phyloP scores from a whole-genome alignment of 2,888 invertebrate species.

The Euzophera pinguis region DNA sequence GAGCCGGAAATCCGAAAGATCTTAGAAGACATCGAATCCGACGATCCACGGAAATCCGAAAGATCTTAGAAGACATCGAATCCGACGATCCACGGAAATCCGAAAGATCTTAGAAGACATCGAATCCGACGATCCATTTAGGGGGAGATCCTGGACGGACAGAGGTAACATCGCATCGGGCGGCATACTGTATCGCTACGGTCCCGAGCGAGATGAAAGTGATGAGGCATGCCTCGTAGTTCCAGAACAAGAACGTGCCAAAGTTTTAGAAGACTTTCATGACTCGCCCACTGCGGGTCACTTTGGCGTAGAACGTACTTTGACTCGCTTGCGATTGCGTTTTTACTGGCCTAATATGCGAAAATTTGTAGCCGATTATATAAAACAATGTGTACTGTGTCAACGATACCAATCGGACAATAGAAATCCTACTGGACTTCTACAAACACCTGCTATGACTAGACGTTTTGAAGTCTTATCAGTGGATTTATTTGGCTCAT shows the following conservation, averaged over 20 bases:
- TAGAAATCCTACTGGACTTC: not conserved
- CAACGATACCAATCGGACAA: not conserved
- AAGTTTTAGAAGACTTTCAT: constrained; percentile 19
- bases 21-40: constrained; percentile 19
- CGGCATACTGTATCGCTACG: too few relatives aligned
- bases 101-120: too few relatives aligned
- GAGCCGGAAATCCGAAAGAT: too few relatives aligned
- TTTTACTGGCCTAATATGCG: not conserved
- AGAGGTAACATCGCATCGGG: constrained; percentile 15
- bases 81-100: too few relatives aligned
- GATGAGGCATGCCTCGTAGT: constrained; percentile 18
- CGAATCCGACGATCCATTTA: too few relatives aligned
- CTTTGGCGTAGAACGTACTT: constrained; percentile 19
- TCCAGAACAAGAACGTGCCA: too few relatives aligned
- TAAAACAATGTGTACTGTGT: not conserved
- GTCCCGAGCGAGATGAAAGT: constrained; percentile 12
- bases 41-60: too few relatives aligned
- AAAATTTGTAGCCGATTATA: not conserved
- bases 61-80: too few relatives aligned
- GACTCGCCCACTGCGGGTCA: constrained; percentile 28
- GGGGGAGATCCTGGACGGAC: constrained; percentile 16
- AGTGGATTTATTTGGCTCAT: not conserved
- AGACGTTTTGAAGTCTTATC: not conserved
- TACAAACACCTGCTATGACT: not conserved
- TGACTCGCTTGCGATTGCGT: not conserved